Evolutionary conservation across 2,888 invertebrate species (phyloP).

Genomic region (Orthosia incerta): DNA sequence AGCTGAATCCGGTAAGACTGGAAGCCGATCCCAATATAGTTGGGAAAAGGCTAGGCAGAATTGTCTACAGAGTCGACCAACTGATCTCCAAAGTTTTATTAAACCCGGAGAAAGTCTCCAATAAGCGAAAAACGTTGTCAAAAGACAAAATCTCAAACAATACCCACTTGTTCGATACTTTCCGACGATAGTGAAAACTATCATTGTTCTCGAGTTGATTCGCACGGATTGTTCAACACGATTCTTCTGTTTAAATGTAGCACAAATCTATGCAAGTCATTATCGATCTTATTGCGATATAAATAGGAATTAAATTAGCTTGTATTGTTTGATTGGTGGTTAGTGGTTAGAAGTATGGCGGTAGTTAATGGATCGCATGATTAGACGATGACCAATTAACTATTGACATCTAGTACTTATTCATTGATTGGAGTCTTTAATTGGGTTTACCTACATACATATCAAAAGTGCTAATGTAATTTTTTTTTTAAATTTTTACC

Average conservation of each 20-base stretch:
- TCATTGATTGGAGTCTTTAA: slow-evolving; percentile 8
- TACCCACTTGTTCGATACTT: slow-evolving; percentile 57
- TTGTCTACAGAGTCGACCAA: no score
- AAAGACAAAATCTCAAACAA: slow-evolving; percentile 46
- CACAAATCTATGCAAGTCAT: slow-evolving; percentile 15
- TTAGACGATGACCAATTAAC: slow-evolving; percentile 31
- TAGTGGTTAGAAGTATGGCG: neutral
- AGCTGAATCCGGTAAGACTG: no score
- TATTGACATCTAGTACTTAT: slow-evolving; percentile 1
- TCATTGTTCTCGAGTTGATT: slow-evolving; percentile 70
- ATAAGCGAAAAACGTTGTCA: slow-evolving; percentile 28
- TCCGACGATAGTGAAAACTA: slow-evolving; percentile 72
- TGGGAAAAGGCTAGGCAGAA: no score
- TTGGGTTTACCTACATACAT: neutral
- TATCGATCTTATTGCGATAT: neutral
- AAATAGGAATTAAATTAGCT: slow-evolving; percentile 4
- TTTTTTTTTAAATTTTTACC: no score
- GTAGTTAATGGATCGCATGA: slow-evolving; percentile 33
- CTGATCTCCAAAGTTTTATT: neutral
- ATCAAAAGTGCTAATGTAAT: no score
- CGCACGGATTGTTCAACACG: slow-evolving; percentile 54
- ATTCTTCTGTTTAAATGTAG: slow-evolving; percentile 26
- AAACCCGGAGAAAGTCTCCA: slow-evolving; percentile 49
- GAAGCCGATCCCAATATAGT: no score
- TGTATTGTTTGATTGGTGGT: neutral